Evolutionary conservation across 2,113 vertebrate species (phyloP).

Genomic region (Paradoxurus hermaphroditus): DNA sequence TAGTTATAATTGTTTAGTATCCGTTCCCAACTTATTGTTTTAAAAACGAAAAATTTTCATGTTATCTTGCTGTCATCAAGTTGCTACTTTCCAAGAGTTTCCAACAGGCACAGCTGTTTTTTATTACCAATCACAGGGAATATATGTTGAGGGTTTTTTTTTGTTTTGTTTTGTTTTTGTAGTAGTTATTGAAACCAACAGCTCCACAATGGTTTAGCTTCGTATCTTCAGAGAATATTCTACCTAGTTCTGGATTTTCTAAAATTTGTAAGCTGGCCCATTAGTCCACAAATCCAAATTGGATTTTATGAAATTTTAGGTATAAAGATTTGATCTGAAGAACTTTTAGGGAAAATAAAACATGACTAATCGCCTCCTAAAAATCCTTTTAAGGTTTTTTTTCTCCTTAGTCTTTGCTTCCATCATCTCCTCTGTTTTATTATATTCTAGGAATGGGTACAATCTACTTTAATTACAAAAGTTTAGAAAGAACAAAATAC

Average conservation of each 20-base stretch:
- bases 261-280: conserved; percentile 33
- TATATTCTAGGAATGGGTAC: neutral
- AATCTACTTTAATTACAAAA: neutral
- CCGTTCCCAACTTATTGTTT: conserved; percentile 33
- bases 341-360: neutral
- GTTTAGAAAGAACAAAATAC: neutral
- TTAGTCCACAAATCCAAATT: neutral
- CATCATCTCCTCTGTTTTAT: neutral
- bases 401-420: neutral
- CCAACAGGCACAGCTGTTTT: conserved; percentile 46
- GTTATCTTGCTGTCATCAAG: conserved; percentile 38
- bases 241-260: neutral
- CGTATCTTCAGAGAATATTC: neutral
- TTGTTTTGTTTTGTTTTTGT: no score
- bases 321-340: neutral
- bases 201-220: neutral
- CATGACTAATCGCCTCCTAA: neutral
- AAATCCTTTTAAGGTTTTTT: neutral
- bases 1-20: conserved; percentile 20
- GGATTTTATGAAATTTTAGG: conserved; percentile 19
- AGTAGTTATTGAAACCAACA: neutral
- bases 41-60: conserved; percentile 38
- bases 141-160: neutral
- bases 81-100: conserved; percentile 14
- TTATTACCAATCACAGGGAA: conserved; percentile 42